Conservation (phyloP, 2,797 vertebrate species). For the Sarcophilus harrisii region DNA sequence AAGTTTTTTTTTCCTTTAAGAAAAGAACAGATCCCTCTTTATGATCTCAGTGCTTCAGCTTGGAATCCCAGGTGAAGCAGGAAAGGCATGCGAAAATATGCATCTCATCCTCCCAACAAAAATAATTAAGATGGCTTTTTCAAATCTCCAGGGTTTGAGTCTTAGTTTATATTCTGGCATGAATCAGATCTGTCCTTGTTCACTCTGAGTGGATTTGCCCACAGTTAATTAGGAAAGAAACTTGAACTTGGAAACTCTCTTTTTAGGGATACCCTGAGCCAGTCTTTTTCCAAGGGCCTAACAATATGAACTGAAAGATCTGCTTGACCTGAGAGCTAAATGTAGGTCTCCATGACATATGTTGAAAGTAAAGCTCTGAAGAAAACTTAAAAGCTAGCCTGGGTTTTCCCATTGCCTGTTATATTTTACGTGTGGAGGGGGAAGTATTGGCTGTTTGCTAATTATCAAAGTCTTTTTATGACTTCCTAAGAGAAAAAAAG, state of each 20-base stretch:
- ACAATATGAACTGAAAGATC: constrained; percentile 49
- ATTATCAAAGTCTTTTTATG: constrained; percentile 85
- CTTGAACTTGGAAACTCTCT: constrained; percentile 64
- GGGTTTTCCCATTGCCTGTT: constrained; percentile 79
- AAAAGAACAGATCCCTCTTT: constrained; percentile 17
- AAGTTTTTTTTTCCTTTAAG: constrained; percentile 40
- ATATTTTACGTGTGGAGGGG: constrained; percentile 81
- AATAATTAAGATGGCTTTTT: constrained; percentile 8
- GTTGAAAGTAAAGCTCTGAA: constrained; percentile 73
- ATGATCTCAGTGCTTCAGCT: neutral
- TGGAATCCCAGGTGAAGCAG: constrained; percentile 19
- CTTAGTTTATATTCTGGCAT: constrained; percentile 20
- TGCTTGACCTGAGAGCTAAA: constrained; percentile 56
- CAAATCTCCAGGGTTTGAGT: constrained; percentile 22
- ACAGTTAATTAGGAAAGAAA: constrained; percentile 52
- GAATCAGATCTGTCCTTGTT: constrained; percentile 63
- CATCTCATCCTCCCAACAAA: neutral
- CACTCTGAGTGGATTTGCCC: constrained; percentile 17
- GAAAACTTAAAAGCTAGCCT: constrained; percentile 78
- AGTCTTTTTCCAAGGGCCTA: rapidly evolving
- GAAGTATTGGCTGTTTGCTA: constrained; percentile 81
- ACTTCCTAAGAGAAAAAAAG: constrained; percentile 75
- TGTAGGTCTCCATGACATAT: constrained; percentile 50
- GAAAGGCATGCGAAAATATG: neutral
- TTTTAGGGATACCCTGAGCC: constrained; percentile 23